Conservation (phyloP, 2,797 vertebrate species). For the Orestias chungarensis region DNA sequence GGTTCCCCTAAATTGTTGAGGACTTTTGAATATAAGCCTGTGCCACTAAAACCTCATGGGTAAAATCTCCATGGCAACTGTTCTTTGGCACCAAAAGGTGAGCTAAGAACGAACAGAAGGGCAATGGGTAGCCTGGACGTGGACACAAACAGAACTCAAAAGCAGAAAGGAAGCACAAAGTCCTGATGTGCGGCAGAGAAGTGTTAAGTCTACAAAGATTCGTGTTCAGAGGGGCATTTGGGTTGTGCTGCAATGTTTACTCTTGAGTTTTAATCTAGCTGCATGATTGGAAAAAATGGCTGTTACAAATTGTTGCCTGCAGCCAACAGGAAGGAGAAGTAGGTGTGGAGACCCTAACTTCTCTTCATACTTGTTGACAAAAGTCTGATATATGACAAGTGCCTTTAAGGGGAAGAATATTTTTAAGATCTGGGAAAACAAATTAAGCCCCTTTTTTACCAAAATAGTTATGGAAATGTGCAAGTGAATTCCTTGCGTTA, state of each 20-base stretch:
- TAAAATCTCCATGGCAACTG: slow-evolving; percentile 73
- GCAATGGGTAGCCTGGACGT: slow-evolving; percentile 26
- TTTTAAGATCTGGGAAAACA: not conserved
- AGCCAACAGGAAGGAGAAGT: slow-evolving; percentile 30
- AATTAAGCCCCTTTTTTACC: not conserved
- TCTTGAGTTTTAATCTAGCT: slow-evolving; percentile 22
- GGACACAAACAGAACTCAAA: slow-evolving; percentile 38
- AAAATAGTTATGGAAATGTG: not conserved
- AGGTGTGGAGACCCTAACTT: slow-evolving; percentile 40
- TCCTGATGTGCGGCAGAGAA: slow-evolving; percentile 39
- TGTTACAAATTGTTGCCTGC: slow-evolving; percentile 39
- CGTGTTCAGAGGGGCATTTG: slow-evolving; percentile 16
- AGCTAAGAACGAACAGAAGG: slow-evolving; percentile 17
- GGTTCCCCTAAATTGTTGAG: slow-evolving; percentile 45
- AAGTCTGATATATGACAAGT: slow-evolving; percentile 28
- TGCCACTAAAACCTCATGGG: slow-evolving; percentile 50
- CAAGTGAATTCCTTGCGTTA: not conserved
- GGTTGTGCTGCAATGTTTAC: slow-evolving; percentile 23
- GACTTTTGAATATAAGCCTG: slow-evolving; percentile 59
- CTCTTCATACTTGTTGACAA: slow-evolving; percentile 33
- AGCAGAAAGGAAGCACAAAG: slow-evolving; percentile 12
- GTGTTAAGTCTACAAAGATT: slow-evolving; percentile 38
- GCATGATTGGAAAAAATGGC: slow-evolving; percentile 24
- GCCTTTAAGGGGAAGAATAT: slow-evolving; percentile 16
- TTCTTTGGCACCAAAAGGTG: slow-evolving; percentile 64